Evolutionary conservation across 2,888 invertebrate genomes (phyloP).

Genomic region (Agriopis marginaria): DNA sequence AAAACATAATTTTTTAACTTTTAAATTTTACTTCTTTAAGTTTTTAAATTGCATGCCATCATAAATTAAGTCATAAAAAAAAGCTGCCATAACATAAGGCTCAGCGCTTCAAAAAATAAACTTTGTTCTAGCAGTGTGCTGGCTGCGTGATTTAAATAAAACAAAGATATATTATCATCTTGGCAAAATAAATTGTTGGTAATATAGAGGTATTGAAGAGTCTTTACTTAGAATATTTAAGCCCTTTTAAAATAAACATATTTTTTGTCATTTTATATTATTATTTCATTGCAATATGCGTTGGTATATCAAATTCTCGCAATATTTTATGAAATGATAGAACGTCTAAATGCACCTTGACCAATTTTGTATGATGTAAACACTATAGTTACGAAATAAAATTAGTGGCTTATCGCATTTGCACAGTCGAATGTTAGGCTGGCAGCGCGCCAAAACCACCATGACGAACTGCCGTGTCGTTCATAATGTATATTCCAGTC

Average conservation of each 20-base stretch:
- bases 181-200: no score
- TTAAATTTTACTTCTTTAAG: no score
- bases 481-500: conserved; percentile 56
- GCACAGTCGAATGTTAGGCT: conserved; percentile 60
- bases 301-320: background rate
- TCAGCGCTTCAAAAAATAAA: background rate
- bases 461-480: conserved; percentile 72
- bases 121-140: background rate
- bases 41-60: background rate
- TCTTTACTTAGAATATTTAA: no score
- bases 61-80: no score
- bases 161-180: no score
- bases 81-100: conserved; percentile 1
- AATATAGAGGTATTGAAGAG: no score
- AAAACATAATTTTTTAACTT: no score
- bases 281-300: background rate
- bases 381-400: conserved; percentile 77
- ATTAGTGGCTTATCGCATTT: conserved; percentile 61
- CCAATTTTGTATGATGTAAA: conserved; percentile 74
- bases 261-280: background rate
- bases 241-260: no score
- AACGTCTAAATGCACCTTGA: conserved; percentile 63
- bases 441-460: conserved; percentile 69
- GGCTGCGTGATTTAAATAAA: no score
- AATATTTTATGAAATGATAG: conserved; percentile 11